Percentiles rank a stretch among this genome's conserved stretches.
Conservation (phyloP, 2,888 invertebrate species). For the Noctua comes region DNA sequence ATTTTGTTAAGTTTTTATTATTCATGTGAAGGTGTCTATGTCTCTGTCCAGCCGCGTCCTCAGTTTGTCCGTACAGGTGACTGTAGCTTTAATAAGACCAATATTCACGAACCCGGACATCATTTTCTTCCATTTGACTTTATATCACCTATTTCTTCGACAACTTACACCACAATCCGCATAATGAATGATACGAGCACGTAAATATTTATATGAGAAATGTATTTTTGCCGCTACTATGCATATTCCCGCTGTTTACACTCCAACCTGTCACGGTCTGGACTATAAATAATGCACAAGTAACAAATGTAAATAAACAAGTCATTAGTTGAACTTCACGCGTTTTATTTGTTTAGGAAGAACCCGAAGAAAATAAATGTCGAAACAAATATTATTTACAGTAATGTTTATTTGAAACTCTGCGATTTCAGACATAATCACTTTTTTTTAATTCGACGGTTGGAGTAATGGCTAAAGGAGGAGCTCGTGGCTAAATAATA, state of each 20-base stretch:
- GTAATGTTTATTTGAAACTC: background rate
- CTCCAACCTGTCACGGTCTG: conserved; percentile 42
- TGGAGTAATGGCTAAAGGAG: background rate
- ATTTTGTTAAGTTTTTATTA: no score
- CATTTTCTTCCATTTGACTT: background rate
- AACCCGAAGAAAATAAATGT: background rate
- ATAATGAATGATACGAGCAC: conserved; percentile 54
- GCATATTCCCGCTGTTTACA: conserved; percentile 63
- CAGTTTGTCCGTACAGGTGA: background rate
- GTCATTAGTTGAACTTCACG: conserved; percentile 37
- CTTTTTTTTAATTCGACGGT: background rate
- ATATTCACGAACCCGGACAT: background rate
- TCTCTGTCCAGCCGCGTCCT: background rate
- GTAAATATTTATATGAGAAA: conserved; percentile 70
- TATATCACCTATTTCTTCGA: background rate
- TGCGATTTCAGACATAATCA: background rate
- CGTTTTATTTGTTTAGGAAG: conserved; percentile 21
- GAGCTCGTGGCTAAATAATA: no score
- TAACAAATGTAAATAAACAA: conserved; percentile 43
- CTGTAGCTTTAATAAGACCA: background rate
- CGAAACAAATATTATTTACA: conserved; percentile 14
- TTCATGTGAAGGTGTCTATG: no score
- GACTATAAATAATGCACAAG: conserved; percentile 53
- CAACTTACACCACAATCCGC: conserved; percentile 41
- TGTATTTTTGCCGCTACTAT: conserved; percentile 65